Percentiles rank a stretch among this genome's conserved stretches.
phyloP scores from a whole-genome alignment of 2,797 vertebrate species.

The Rachycentron canadum region DNA sequence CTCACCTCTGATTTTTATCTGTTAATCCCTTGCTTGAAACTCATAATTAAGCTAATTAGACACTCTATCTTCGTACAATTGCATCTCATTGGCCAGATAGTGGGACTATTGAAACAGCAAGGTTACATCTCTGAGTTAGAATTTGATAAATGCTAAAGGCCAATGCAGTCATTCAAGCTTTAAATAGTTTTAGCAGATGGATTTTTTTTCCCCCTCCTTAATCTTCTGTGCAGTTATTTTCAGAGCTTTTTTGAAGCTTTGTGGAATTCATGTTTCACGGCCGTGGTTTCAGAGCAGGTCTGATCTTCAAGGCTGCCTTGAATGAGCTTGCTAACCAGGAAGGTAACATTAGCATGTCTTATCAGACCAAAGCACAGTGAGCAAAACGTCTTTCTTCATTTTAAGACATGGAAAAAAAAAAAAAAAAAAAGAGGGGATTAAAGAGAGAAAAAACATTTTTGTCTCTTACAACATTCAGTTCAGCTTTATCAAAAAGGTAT shows the following conservation, averaged over 20 bases:
- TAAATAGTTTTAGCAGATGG: slow-evolving; percentile 60
- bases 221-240: slow-evolving; percentile 65
- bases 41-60: slow-evolving; percentile 85
- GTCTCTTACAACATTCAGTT: neutral
- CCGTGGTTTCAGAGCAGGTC: slow-evolving; percentile 66
- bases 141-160: slow-evolving; percentile 74
- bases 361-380: slow-evolving; percentile 53
- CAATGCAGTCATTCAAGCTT: slow-evolving; percentile 69
- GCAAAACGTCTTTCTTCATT: slow-evolving; percentile 12
- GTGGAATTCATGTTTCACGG: slow-evolving; percentile 67
- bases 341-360: slow-evolving; percentile 67
- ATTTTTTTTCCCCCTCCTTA: slow-evolving; percentile 28
- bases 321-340: slow-evolving; percentile 75
- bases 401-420: neutral
- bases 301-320: slow-evolving; percentile 70
- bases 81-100: slow-evolving; percentile 75
- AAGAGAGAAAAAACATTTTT: neutral
- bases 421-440: slow-evolving; percentile 1
- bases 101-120: slow-evolving; percentile 72
- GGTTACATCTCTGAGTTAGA: slow-evolving; percentile 73
- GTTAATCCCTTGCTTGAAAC: slow-evolving; percentile 82
- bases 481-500: neutral
- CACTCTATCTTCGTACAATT: slow-evolving; percentile 66
- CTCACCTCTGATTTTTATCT: slow-evolving; percentile 72
- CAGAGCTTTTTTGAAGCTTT: slow-evolving; percentile 37